Evolutionary conservation across 2,888 invertebrate species (phyloP), one percentile per base, ranked within the genome.

Genomic region (Polyommatus icarus): DNA sequence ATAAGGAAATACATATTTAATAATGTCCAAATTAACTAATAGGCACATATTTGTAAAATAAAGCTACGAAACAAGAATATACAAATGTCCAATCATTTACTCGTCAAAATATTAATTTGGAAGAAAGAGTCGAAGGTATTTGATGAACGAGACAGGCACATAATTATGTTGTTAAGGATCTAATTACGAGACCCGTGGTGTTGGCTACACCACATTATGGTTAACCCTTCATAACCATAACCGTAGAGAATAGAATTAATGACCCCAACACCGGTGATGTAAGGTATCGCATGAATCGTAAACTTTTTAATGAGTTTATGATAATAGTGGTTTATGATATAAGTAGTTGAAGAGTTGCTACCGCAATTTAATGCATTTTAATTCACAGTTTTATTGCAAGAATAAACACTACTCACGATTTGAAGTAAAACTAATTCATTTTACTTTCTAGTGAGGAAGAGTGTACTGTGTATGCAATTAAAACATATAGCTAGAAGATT

Each of bases 101-200:
- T 32, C 29, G 29, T 67, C 67, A 67, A 67, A 67, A 67, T 67
- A 67, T 32, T 29, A 67, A 67, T 54, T 36, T 29, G 8, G 40
- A 61, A 59, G 29, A 24, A 40, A 20, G 71, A 77, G 50, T 71
- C 32, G 5, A 40, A 12, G 76, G 20, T 61, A 18, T 46, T 18
- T 76, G 46, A 61, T 71, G 84, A 90, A 79, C 77, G 86, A 82
- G 88, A 87, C 36, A 79, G 79, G 71, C 84, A 83, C 87, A 85
- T 88, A 90, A 91, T 92, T 91, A 92, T 90, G 88, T 87, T 88
- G 91, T 91, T 90, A 87, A 86, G 85, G 87, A 85, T 87, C 89
- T 91, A 90, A 90, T 90, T 89, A 89, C 83, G 87, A 84, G 87
- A 88, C 88, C 87, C 87, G 87, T 86, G 87, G 86, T 85, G 88